Percentiles rank a stretch among this genome's conserved stretches.
phyloP scores from a whole-genome alignment of 2,888 invertebrate species.

The Diplolepis rosae region DNA sequence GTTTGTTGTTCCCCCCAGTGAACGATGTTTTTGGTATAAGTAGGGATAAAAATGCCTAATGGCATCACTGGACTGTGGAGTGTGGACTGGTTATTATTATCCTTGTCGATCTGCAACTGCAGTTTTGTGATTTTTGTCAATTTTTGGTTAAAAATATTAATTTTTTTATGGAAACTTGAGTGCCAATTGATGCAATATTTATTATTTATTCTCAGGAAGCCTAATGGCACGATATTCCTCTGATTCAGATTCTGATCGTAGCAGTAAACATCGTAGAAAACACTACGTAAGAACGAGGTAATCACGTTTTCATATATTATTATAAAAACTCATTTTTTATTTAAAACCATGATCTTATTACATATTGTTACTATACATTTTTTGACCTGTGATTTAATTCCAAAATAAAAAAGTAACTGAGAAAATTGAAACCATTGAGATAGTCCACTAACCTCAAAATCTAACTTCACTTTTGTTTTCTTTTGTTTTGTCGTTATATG shows the following conservation, averaged over 20 bases:
- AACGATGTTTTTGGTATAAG: no score
- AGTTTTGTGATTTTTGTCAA: no score
- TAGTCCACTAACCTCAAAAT: no score
- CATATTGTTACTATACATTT: neutral
- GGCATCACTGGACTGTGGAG: no score
- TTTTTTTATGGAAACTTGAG: no score
- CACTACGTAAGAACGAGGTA: conserved; percentile 57
- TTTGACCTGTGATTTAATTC: neutral
- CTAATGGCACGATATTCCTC: conserved; percentile 69
- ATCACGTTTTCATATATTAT: neutral
- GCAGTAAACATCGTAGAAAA: conserved; percentile 60
- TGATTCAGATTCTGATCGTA: conserved; percentile 69
- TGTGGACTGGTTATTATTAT: no score
- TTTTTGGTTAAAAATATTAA: no score
- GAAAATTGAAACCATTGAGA: neutral
- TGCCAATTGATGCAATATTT: no score
- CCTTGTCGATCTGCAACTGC: no score
- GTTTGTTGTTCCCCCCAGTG: no score
- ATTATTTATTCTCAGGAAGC: neutral
- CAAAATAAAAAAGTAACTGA: neutral
- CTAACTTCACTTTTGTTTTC: neutral
- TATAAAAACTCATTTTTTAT: neutral
- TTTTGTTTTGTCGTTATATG: neutral
- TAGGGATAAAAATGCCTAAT: no score
- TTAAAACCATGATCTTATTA: neutral